A percentile compares a stretch with the other conserved stretches of the same genome.
These are phyloP conservation scores for Oncopeltus fasciatus DNA, from an alignment of 1,140 invertebrate species.

Conservation along the genomic window DNA sequence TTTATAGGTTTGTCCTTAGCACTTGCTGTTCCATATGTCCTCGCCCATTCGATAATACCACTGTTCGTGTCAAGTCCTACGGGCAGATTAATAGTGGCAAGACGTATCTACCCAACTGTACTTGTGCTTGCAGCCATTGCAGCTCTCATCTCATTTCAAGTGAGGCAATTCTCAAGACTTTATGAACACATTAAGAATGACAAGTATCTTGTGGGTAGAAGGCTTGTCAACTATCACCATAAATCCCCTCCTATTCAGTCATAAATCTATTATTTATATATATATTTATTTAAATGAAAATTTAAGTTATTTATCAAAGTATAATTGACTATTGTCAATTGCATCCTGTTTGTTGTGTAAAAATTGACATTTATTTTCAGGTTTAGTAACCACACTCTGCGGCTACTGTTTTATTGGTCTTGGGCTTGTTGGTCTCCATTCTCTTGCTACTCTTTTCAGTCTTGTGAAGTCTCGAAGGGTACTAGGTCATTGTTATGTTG, in stretches of 20 bases:
- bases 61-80: constrained; percentile 56
- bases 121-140: constrained; percentile 39
- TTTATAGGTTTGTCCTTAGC: constrained; percentile 46
- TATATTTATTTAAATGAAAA: too few relatives aligned
- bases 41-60: constrained; percentile 71
- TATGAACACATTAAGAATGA: constrained; percentile 99
- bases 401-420: constrained; percentile 87
- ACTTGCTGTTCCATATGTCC: constrained; percentile 76
- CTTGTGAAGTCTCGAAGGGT: constrained; percentile 69
- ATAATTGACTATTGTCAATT: too few relatives aligned
- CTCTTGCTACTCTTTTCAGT: constrained; percentile 53
- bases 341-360: too few relatives aligned
- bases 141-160: constrained; percentile 42
- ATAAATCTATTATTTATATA: too few relatives aligned
- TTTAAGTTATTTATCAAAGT: too few relatives aligned
- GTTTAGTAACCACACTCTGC: constrained; percentile 77
- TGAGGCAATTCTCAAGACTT: constrained; percentile 80
- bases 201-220: constrained; percentile 90
- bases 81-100: constrained; percentile 58
- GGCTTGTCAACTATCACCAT: constrained; percentile 84
- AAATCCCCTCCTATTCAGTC: constrained; percentile 8
- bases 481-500: constrained; percentile 88
- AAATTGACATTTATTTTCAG: too few relatives aligned
- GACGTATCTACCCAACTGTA: constrained; percentile 84
- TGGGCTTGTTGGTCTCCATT: constrained; percentile 69